Evolutionary conservation across 2,888 invertebrate species (phyloP), one percentile per base, ranked within the genome.

Genomic region (Aphidius colemani): DNA sequence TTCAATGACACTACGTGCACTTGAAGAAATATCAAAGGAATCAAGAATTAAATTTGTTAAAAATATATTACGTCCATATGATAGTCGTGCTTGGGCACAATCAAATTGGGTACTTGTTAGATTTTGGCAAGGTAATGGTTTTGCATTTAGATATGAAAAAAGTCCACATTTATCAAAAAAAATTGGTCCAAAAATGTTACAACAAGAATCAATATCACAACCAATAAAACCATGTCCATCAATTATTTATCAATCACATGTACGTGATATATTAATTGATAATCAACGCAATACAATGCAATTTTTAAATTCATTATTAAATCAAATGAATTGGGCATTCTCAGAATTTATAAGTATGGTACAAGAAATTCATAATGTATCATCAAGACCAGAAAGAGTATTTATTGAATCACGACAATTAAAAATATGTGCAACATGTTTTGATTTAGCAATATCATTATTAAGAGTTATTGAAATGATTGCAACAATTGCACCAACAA

Each of bases 321-420:
- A 90, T 75, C 93, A 94, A 73, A 84, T 94, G 6, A 94, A 94
- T 82, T 94, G 94, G 94, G 91, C 93, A 0, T 94, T 94, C 78
- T 94, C 94, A 0, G 94, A 94, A 76, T 94, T 94, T 75, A 91
- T 94, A 69, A 89, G 92, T 39, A 88, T 93, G 85, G 85, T 94
- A 75, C 94, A 94, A 79, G 93, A 94, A 86, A 88, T 90, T 71
- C 89, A 90, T 76, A 88, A 88, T 72, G 84, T 86, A 30, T 87
- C 88, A 0, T 84, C 86, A 61, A 68, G 85, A 78, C 86, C 87
- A 2, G 86, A 87, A 69, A 70, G 85, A 60, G 84, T 88, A n/a
- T 83, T 85, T 62, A 86, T 93, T 3, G 93, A 93, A 62, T 87
- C 90, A 0, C 86, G 92, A 7, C 93, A 93, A 75, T 84, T 93